phyloP scores from a whole-genome alignment of 2,113 vertebrate species.

The Antigone vipio region DNA sequence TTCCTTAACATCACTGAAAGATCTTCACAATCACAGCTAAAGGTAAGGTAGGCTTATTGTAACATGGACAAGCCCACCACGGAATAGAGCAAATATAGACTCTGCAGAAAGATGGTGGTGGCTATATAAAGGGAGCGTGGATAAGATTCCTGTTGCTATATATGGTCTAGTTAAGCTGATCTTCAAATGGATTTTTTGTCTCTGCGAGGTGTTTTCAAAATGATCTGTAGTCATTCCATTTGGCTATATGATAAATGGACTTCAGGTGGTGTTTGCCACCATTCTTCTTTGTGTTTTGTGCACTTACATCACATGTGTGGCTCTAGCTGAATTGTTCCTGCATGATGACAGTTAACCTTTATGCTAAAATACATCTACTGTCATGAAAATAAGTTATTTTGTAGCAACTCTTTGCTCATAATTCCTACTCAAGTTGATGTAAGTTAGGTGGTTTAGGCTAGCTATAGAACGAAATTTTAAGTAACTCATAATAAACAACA shows the following conservation, averaged over 20 bases:
- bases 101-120: background rate
- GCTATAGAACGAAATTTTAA: background rate
- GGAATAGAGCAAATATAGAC: background rate
- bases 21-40: background rate
- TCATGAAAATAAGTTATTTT: background rate
- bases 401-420: background rate
- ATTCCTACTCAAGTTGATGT: background rate
- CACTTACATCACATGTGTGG: accelerated
- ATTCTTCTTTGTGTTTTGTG: background rate
- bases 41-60: accelerated
- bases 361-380: background rate
- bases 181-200: background rate
- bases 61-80: background rate
- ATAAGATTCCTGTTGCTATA: background rate
- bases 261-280: background rate
- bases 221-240: background rate
- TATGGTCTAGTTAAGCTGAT: background rate
- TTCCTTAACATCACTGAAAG: background rate
- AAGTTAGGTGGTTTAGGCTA: background rate
- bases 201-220: background rate
- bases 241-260: background rate
- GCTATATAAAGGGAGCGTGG: background rate
- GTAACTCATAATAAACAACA: background rate
- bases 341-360: background rate
- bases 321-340: background rate